phyloP scores from a whole-genome alignment of 2,888 invertebrate species.

The Clunio marinus region DNA sequence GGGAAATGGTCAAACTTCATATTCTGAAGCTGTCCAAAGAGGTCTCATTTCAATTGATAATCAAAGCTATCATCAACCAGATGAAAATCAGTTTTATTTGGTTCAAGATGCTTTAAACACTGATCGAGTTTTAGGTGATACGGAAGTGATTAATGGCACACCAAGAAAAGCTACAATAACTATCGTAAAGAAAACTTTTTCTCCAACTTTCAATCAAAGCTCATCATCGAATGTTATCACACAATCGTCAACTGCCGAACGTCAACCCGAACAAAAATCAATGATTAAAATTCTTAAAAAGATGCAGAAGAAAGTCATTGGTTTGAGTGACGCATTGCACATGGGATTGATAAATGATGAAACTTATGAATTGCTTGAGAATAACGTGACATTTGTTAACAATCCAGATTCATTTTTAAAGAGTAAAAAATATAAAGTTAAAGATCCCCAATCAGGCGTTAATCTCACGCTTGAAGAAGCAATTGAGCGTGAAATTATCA shows the following conservation, averaged over 20 bases:
- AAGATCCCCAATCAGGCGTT: slow-evolving; percentile 79
- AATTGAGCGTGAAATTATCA: slow-evolving; percentile 73
- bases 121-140: slow-evolving; percentile 32
- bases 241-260: not conserved
- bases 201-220: slow-evolving; percentile 11
- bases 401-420: slow-evolving; percentile 69
- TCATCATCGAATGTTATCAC: not conserved
- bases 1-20: slow-evolving; percentile 46
- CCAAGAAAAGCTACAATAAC: slow-evolving; percentile 14
- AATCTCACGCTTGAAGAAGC: slow-evolving; percentile 78
- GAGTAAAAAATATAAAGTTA: slow-evolving; percentile 69
- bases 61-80: slow-evolving; percentile 47
- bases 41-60: slow-evolving; percentile 47
- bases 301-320: slow-evolving; percentile 69
- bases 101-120: slow-evolving; percentile 36
- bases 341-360: slow-evolving; percentile 73
- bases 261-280: not conserved
- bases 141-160: slow-evolving; percentile 21
- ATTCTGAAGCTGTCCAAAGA: slow-evolving; percentile 33
- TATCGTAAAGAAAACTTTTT: slow-evolving; percentile 29
- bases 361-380: slow-evolving; percentile 67
- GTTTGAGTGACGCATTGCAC: slow-evolving; percentile 71
- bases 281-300: slow-evolving; percentile 60
- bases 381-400: slow-evolving; percentile 60
- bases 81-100: slow-evolving; percentile 24